Conservation (phyloP, 2,888 invertebrate genomes). For the Nyleta sp. region DNA sequence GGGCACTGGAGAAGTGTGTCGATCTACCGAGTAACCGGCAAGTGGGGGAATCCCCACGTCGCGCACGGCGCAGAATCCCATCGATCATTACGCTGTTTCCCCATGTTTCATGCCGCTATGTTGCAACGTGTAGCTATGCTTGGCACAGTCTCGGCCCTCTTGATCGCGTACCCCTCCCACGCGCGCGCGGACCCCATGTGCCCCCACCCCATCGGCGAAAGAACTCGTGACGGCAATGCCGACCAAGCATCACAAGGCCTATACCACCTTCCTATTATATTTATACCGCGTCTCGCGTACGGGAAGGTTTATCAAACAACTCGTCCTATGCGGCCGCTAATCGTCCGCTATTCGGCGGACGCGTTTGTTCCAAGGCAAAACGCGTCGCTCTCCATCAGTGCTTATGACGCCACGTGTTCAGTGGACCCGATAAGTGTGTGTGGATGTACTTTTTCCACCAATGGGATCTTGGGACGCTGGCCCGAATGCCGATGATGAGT, state of each 20-base stretch:
- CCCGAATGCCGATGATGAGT: slow-evolving; percentile 33
- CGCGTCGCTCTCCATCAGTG: slow-evolving; percentile 40
- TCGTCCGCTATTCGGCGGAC: slow-evolving; percentile 50
- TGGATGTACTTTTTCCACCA: slow-evolving; percentile 68
- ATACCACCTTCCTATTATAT: slow-evolving; percentile 80
- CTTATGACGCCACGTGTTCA: slow-evolving; percentile 72
- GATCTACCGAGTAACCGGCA: too few species aligned
- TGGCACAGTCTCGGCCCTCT: slow-evolving; percentile 63
- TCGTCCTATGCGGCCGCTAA: slow-evolving; percentile 46
- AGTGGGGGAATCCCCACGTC: slow-evolving; percentile 75
- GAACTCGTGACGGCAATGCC: slow-evolving; percentile 80
- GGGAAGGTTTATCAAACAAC: slow-evolving; percentile 75
- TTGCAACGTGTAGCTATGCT: slow-evolving; percentile 73
- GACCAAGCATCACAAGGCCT: slow-evolving; percentile 81
- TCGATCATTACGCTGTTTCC: slow-evolving; percentile 81
- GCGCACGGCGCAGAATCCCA: slow-evolving; percentile 81
- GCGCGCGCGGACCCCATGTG: slow-evolving; percentile 57
- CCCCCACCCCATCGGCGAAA: slow-evolving; percentile 58
- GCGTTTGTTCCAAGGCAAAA: slow-evolving; percentile 48
- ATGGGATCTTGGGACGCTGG: slow-evolving; percentile 72
- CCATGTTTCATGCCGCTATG: slow-evolving; percentile 79
- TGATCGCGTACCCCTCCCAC: slow-evolving; percentile 61
- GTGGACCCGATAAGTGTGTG: slow-evolving; percentile 72
- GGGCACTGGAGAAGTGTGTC: slow-evolving; percentile 66
- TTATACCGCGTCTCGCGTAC: slow-evolving; percentile 81